Evolutionary conservation across 2,888 invertebrate species (phyloP), one percentile per base, ranked within the genome.

Genomic region (Caenorhabditis imperialis): DNA sequence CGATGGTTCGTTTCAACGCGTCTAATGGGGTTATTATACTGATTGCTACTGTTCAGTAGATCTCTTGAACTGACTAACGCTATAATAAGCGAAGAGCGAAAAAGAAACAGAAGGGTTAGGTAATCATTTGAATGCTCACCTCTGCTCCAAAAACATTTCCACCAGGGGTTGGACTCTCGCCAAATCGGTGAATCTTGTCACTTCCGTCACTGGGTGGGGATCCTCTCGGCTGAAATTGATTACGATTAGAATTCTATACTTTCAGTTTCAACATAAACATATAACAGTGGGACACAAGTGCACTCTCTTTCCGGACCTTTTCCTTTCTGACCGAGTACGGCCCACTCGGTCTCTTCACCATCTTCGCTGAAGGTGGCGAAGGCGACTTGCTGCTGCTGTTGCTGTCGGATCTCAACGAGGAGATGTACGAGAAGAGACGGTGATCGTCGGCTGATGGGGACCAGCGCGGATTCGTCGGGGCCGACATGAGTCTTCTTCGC

Each of bases 121-220:
- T n/a, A n/a, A n/a, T n/a, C n/a, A n/a, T n/a, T 53, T 25, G 37
- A 37, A 50, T 62, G 75, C 22, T 57, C 62, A 54, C 70, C 73
- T 67, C 78, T 61, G 50, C n/a, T 48, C 67, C 67, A 16, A 67
- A 67, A 7, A 58, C 50, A 25, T 47, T 57, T 33, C 65, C 57
- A 22, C 5, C 22, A 14, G 67, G 67, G 3, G 75, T 73, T 2
- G 81, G 81, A 16, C 79, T 79, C 48, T 81, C 81, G 3, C 76
- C 78, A 33, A 80, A 80, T 69, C 81, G 60, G 62, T 74, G 70
- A 47, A 78, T 63, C 25, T 79, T 69, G 35, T 78, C 78, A 23
- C 73, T 67, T 44, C 77, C 65, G 50, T 75, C 74, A 37, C 57
- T 63, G 7, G 75, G 75, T 42, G 78, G 78, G 2, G 78, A 78